Evolutionary conservation across 2,113 vertebrate genomes (phyloP), one percentile per base, ranked within the genome.

Genomic region (Psilopsiagon aymara): DNA sequence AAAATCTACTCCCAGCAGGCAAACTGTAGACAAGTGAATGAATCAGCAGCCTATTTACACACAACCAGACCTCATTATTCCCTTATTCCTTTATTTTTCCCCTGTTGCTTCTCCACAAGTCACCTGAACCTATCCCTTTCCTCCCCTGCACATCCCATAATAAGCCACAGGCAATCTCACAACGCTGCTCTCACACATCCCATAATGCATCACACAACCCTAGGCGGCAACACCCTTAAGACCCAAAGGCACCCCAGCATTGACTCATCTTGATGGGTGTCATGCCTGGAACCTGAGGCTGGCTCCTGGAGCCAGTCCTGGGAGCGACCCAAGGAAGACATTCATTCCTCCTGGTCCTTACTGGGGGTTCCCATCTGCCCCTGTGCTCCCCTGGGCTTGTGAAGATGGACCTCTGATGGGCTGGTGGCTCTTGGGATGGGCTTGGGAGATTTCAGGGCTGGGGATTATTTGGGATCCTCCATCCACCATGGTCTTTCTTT

Each of bases 221-320:
- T 18, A 62, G 11, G 20, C n/a, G 69, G 71, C 57, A 86, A 69
- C 9, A 18, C 13, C 33, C 29, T 43, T 23, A 51, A 80, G 35
- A 64, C 33, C 47, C 57, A 85, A 68, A 76, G 47, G 29, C 2
- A 3, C 7, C 43, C 12, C 66, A 82, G 41, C 62, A 76, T 1
- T 68, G 71, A 90, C 20, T 76, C 10, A 7, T 68, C 75, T 33
- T 68, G 35, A 68, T 7, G 15, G 9, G 27, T 24, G 79, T 18
- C 31, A 71, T 0, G 1, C 39, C 15, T 47, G 29, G 16, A 81
- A 33, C 24, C 20, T 1, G 3, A 39, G 41, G 27, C n/a, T 43
- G 39, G 4, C 35, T 51, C 43, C 14, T 59, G 21, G n/a, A 17
- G 55, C 27, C 28, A 87, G 47, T 46, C 33, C 59, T 24, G 14